phyloP scores from a whole-genome alignment of 2,888 invertebrate genomes.

The Papilio elwesi region DNA sequence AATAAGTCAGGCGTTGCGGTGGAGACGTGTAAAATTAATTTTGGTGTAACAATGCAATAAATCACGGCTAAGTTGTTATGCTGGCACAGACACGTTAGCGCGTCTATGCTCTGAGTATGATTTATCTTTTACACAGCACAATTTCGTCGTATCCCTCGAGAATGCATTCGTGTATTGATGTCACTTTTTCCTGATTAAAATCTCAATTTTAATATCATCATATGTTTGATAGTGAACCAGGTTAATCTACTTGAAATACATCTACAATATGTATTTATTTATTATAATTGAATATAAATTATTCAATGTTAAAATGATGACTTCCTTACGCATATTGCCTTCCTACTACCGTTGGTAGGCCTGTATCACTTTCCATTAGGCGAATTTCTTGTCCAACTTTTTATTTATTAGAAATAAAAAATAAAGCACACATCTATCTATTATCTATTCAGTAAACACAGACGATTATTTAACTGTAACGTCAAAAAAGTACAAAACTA shows the following conservation, averaged over 20 bases:
- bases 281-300: too few relatives aligned
- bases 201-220: not conserved
- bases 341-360: too few relatives aligned
- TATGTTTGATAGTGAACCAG: too few relatives aligned
- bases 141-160: not conserved
- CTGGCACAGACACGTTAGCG: constrained; percentile 34
- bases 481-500: not conserved
- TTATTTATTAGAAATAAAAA: too few relatives aligned
- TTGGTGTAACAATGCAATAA: constrained; percentile 38
- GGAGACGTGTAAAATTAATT: constrained; percentile 46
- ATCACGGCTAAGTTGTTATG: constrained; percentile 39
- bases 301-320: too few relatives aligned
- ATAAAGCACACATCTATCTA: too few relatives aligned
- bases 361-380: too few relatives aligned
- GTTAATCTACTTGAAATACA: too few relatives aligned
- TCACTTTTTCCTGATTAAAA: not conserved
- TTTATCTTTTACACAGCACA: constrained; percentile 27
- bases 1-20: constrained; percentile 42
- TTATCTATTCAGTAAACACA: too few relatives aligned
- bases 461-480: not conserved
- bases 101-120: constrained; percentile 29
- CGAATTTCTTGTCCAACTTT: too few relatives aligned
- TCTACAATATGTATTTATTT: too few relatives aligned
- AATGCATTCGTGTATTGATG: constrained; percentile 18
- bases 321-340: too few relatives aligned